Evolutionary conservation across 1,140 invertebrate species (phyloP), one percentile per base, ranked within the genome.

Genomic region (Trigoniulus corallinus): DNA sequence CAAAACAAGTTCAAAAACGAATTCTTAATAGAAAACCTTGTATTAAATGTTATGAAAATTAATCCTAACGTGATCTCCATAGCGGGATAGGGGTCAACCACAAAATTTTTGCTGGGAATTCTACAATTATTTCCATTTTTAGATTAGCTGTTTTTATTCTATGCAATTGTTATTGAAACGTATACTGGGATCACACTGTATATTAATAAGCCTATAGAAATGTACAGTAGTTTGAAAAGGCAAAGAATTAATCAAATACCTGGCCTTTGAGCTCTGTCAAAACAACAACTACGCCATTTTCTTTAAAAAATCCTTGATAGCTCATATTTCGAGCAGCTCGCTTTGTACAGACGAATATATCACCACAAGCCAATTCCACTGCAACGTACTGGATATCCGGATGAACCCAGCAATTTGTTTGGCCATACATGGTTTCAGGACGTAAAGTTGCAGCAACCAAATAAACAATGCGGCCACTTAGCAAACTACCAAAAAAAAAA

Each of bases 361-460:
- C 75, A 3, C 67, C 61, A 18, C 51, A 51, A 1, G 56, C 58
- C 3, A 78, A 76, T 59, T 79, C 72, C 67, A 89, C 84, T 15
- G 83, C 89, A 58, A 94, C 78, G 61, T 98, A 98, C 53, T 78
- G 79, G 57, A 98, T 91, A 59, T 96, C 89, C 2, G 96, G 96
- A 62, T 82, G 82, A 1, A 99, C 63, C 92, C 94, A 99, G 64
- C 94, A 97, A 64, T 98, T 99, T 0, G 96, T 99, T 72, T 98
- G 96, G 1, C 96, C 96, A 66, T 97, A 99, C 95, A 99, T 98
- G 1, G 96, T 99, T 71, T 99, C 96, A 12, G 95, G 94, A 56
- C 94, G 72, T 3, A 99, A 68, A 18, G 96, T 99, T n/a, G 92
- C 96, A 39, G 94, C 93, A 13, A 98, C 91, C 44, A 98, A 73